Conservation (phyloP, 1,140 invertebrate genomes). For the Amyelois transitella region DNA sequence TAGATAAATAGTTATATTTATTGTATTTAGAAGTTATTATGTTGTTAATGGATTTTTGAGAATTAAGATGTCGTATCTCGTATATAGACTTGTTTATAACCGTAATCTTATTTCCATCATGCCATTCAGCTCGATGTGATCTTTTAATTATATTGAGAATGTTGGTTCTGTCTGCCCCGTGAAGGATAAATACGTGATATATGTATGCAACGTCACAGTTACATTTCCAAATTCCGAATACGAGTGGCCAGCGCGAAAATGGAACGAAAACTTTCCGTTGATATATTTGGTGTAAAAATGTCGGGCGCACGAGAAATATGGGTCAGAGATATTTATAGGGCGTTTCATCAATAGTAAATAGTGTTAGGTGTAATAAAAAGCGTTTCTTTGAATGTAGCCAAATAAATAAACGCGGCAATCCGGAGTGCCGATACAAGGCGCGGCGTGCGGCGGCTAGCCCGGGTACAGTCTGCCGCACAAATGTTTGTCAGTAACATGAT, state of each 20-base stretch:
- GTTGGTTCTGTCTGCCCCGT: too few relatives aligned
- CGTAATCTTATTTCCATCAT: too few relatives aligned
- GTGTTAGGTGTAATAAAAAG: neutral
- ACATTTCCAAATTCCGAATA: neutral
- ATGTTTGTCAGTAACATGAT: too few relatives aligned
- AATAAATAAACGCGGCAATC: neutral
- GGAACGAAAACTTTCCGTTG: neutral
- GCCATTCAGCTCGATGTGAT: too few relatives aligned
- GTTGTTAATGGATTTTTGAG: too few relatives aligned
- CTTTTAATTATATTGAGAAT: too few relatives aligned
- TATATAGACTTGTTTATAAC: too few relatives aligned
- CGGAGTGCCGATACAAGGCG: neutral
- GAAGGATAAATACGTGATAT: too few relatives aligned
- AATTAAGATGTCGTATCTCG: too few relatives aligned
- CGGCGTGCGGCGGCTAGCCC: neutral
- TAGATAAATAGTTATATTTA: too few relatives aligned
- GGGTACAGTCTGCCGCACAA: neutral
- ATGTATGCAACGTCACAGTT: too few relatives aligned
- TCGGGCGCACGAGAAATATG: neutral
- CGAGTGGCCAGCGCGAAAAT: neutral
- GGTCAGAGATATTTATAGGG: neutral
- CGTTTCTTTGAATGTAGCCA: neutral
- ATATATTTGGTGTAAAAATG: neutral
- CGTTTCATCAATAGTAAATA: neutral
- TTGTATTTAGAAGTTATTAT: too few relatives aligned